phyloP scores from a whole-genome alignment of 1,140 invertebrate genomes.

The Riptortus pedestris region DNA sequence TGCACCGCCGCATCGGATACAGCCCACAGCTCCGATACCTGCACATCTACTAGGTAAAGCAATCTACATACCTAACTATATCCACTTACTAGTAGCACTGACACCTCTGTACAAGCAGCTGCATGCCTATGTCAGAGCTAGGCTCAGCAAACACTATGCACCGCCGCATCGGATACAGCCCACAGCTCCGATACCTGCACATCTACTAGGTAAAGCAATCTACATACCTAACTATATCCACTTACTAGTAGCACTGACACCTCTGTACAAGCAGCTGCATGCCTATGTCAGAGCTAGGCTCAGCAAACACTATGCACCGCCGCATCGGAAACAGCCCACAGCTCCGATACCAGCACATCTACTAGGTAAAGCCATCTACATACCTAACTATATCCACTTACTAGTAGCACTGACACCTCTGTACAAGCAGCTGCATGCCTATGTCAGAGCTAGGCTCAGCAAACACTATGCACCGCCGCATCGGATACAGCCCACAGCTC shows the following conservation, averaged over 20 bases:
- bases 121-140: slow-evolving; percentile 69
- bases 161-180: slow-evolving; percentile 45
- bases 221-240: background rate
- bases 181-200: slow-evolving; percentile 66
- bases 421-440: slow-evolving; percentile 77
- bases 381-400: background rate
- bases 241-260: slow-evolving; percentile 52
- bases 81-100: slow-evolving; percentile 45
- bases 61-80: background rate
- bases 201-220: slow-evolving; percentile 53
- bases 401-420: slow-evolving; percentile 61
- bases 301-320: slow-evolving; percentile 52
- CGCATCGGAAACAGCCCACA: slow-evolving; percentile 48
- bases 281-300: slow-evolving; percentile 69
- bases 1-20: slow-evolving; percentile 47
- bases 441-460: slow-evolving; percentile 60
- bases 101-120: slow-evolving; percentile 73
- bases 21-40: slow-evolving; percentile 61
- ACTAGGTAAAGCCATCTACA: slow-evolving; percentile 44
- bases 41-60: slow-evolving; percentile 57
- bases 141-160: slow-evolving; percentile 58
- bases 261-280: slow-evolving; percentile 75
- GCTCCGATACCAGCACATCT: slow-evolving; percentile 67
- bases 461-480: slow-evolving; percentile 52
- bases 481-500: slow-evolving; percentile 53